Evolutionary conservation across 2,113 vertebrate genomes (phyloP).

Genomic region (Phalacrocorax pelagicus): DNA sequence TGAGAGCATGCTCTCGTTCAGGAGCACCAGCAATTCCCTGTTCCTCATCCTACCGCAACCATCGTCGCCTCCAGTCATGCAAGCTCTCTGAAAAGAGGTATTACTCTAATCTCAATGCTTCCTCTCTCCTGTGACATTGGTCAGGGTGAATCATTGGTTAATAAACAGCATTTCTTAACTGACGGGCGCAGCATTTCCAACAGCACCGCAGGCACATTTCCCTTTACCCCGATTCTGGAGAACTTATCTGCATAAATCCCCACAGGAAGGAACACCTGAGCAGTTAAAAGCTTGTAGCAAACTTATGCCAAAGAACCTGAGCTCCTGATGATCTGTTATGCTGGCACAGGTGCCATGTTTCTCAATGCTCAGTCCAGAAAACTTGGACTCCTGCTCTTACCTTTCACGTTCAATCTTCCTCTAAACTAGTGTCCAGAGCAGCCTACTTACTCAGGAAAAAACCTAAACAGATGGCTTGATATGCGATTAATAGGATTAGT

Average conservation of each 20-base stretch:
- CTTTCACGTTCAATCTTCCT: conserved; percentile 13
- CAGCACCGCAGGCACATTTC: background rate
- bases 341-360: background rate
- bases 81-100: background rate
- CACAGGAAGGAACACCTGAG: background rate
- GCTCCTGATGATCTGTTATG: background rate
- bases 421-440: conserved; percentile 34
- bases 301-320: background rate
- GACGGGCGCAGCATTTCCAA: conserved; percentile 26
- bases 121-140: background rate
- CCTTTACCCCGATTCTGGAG: background rate
- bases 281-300: background rate
- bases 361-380: background rate
- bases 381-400: conserved; percentile 20
- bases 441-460: background rate
- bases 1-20: background rate
- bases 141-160: conserved; percentile 45
- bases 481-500: background rate
- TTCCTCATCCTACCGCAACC: background rate
- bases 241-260: background rate
- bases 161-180: conserved; percentile 39
- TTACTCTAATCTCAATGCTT: background rate
- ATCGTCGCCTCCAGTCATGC: background rate
- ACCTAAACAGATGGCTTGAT: background rate
- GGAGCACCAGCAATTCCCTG: background rate